Conservation (phyloP, 2,797 vertebrate species). For the Acanthiza pusilla region DNA sequence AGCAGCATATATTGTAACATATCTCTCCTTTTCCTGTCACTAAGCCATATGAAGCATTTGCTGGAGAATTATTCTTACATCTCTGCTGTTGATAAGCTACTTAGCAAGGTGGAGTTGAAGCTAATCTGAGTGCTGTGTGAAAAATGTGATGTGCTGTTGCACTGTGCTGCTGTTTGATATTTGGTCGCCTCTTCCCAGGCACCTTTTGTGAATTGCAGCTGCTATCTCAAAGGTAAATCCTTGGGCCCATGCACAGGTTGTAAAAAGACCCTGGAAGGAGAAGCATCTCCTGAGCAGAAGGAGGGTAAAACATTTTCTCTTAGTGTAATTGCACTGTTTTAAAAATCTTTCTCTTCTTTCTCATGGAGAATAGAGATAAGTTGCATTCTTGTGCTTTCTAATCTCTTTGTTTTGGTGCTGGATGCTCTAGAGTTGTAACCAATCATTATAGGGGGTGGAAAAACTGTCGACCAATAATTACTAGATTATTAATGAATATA, state of each 20-base stretch:
- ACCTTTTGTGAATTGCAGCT: background rate
- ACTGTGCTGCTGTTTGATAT: background rate
- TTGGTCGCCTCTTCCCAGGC: background rate
- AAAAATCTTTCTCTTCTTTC: too few species aligned
- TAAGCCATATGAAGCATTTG: slow-evolving; percentile 1
- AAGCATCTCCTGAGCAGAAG: background rate
- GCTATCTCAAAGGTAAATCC: background rate
- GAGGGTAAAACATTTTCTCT: background rate
- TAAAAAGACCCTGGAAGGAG: background rate
- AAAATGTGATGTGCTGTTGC: background rate
- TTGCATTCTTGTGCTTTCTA: too few species aligned
- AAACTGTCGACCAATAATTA: too few species aligned
- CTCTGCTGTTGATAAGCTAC: slow-evolving; percentile 31
- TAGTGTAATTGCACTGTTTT: too few species aligned
- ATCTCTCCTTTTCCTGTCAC: slow-evolving; percentile 2
- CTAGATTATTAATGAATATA: too few species aligned
- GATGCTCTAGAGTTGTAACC: too few species aligned
- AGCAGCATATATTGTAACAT: background rate
- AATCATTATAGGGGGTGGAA: too few species aligned
- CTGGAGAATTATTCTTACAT: slow-evolving; percentile 3
- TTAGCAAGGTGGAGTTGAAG: slow-evolving; percentile 3
- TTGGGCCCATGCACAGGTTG: background rate
- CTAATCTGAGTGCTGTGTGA: background rate
- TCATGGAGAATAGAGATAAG: too few species aligned
- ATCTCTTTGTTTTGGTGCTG: too few species aligned